Percentiles rank a stretch among this genome's conserved stretches.
Conservation (phyloP, 2,113 vertebrate species). For the Thomomys bottae region DNA sequence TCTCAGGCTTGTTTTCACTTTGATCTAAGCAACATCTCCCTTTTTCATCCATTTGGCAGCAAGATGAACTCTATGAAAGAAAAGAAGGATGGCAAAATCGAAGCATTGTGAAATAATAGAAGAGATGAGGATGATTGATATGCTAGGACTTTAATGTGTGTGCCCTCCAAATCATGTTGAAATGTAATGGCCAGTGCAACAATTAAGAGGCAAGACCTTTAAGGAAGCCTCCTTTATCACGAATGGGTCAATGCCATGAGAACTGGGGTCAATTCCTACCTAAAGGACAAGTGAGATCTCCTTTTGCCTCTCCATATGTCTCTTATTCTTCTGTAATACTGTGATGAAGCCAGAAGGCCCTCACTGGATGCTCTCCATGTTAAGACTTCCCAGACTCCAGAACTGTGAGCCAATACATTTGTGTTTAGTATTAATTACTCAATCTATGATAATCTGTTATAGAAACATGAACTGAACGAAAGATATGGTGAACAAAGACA, state of each 20-base stretch:
- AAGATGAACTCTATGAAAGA: constrained; percentile 82
- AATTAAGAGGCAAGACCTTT: not conserved
- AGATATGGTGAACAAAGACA: too few species aligned
- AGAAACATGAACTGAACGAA: not conserved
- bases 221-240: not conserved
- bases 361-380: too few species aligned
- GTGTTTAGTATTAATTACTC: not conserved
- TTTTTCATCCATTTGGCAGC: constrained; percentile 82
- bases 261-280: not conserved
- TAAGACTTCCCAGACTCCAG: not conserved
- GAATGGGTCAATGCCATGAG: too few species aligned
- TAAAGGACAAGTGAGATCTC: not conserved
- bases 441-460: not conserved
- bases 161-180: not conserved
- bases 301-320: not conserved
- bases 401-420: not conserved
- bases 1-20: constrained; percentile 58
- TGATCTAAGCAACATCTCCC: constrained; percentile 80
- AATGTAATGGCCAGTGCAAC: not conserved
- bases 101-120: not conserved
- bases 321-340: not conserved
- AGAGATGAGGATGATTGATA: not conserved
- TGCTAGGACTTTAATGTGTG: not conserved
- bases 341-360: not conserved
- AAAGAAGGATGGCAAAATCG: constrained; percentile 39